These are phyloP conservation scores for Mythimna lalbum DNA, from an alignment of 2,888 invertebrate genomes.

Conservation along the genomic window DNA sequence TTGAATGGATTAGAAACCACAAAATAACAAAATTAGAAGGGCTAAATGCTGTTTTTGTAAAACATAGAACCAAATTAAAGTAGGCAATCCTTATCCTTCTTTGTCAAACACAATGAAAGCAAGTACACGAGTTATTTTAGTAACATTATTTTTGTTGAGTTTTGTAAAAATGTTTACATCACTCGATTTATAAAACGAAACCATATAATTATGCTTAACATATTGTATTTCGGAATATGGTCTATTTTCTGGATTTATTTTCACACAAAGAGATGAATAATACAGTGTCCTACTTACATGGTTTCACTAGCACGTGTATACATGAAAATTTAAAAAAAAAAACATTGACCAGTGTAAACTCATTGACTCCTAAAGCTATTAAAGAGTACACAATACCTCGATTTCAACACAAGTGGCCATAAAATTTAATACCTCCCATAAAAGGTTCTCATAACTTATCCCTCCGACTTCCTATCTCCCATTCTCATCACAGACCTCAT, in stretches of 20 bases:
- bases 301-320: not conserved
- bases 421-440: constrained; percentile 55
- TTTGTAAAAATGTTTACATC: not conserved
- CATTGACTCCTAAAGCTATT: constrained; percentile 25
- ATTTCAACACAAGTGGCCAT: constrained; percentile 42
- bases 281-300: not conserved
- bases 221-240: not conserved
- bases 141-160: not conserved
- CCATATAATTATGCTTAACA: not conserved
- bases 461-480: constrained; percentile 56
- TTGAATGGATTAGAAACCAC: not conserved
- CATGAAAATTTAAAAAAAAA: not conserved
- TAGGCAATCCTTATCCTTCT: not conserved
- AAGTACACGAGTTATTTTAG: not conserved
- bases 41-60: not conserved
- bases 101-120: too few species aligned
- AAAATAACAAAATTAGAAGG: not conserved
- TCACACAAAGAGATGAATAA: not conserved
- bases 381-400: constrained; percentile 41
- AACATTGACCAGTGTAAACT: constrained; percentile 2
- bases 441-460: constrained; percentile 58
- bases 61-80: not conserved
- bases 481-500: constrained; percentile 59
- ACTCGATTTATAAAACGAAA: not conserved
- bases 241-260: not conserved